phyloP scores from a whole-genome alignment of 2,888 invertebrate genomes.

The Sphaerophoria taeniata region DNA sequence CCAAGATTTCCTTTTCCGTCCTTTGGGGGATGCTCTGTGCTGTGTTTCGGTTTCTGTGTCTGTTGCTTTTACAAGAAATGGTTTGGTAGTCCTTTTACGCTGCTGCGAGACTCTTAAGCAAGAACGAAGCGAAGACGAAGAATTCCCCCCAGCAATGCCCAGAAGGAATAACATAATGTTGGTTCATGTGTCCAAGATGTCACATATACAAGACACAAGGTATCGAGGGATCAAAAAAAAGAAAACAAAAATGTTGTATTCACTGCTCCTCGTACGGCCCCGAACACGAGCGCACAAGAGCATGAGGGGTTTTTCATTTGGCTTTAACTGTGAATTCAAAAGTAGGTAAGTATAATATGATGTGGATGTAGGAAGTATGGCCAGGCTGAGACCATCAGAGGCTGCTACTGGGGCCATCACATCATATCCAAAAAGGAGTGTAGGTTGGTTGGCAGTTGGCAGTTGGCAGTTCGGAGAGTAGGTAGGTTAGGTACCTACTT shows the following conservation, averaged over 20 bases:
- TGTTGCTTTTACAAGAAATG: conserved; percentile 3
- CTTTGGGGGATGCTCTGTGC: conserved; percentile 36
- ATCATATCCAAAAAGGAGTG: no score
- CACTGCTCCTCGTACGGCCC: conserved; percentile 1
- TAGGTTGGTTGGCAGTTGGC: no score
- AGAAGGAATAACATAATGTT: conserved; percentile 57
- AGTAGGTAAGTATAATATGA: conserved; percentile 27
- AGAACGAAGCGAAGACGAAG: conserved; percentile 11
- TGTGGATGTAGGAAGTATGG: conserved; percentile 15
- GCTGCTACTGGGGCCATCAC: no score
- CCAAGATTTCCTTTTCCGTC: conserved; percentile 45
- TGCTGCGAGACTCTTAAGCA: conserved; percentile 18
- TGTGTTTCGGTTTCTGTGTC: not conserved
- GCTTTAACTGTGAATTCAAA: conserved; percentile 65
- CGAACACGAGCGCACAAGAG: conserved; percentile 2
- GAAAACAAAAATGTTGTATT: conserved; percentile 28
- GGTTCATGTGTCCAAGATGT: conserved; percentile 73
- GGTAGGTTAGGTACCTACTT: conserved; percentile 9
- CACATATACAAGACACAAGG: conserved; percentile 54
- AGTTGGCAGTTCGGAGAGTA: not conserved
- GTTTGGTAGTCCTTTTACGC: not conserved
- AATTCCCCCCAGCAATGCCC: conserved; percentile 6
- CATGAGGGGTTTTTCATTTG: conserved; percentile 26
- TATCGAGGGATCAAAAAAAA: conserved; percentile 54
- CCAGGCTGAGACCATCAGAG: not conserved